Base-by-base conservation (phyloP, 2,797 vertebrate species). In the Gambusia yucatana region DNA sequence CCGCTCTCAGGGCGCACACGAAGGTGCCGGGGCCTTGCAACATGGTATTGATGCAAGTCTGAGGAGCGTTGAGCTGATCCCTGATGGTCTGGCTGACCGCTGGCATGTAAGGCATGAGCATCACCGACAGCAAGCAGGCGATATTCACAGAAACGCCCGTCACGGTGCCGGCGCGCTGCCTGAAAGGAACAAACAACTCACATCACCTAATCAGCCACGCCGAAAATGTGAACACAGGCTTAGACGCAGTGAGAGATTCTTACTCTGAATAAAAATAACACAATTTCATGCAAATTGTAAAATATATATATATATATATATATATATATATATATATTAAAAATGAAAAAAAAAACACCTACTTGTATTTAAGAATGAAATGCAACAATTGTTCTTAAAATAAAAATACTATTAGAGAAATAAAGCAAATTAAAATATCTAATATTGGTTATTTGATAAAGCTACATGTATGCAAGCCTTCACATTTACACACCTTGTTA, bases 31-130 rank as follows among this genome's bases (percentile, higher is more conserved):
- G 84, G 41, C 96, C 95, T 59, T 95, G 69, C 76, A 96, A 83
- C 94, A 95, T 94, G 82, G 92, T 83, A n/a, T 57, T 79, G 4
- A 91, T 78, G 80, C 94, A 95, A 0, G 87, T 78, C 10, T 90
- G 87, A 16, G 97, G 95, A 36, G 97, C 93, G 39, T 93, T 88
- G 75, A 99, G 94, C 89, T 99, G 98, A 44, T 86, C 86, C 85
- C 97, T 96, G 94, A 99, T 98, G 85, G 96, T 95, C 1, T 91
- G 82, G 77, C 98, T 97, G 85, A 98, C 86, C 0, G 92, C 87
- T 0, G 98, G 98, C 97, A 99, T 97, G 91, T 97, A 99, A 0
- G 98, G 98, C 88, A 96, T 93, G 13, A 98, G 88, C 95, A 99
- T 95, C 72, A 96, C 90, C 0, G 98, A 97, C 52, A 99, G 92